These are phyloP conservation scores for Phalacrocorax pelagicus DNA, from an alignment of 2,113 vertebrate species.

Conservation along the genomic window DNA sequence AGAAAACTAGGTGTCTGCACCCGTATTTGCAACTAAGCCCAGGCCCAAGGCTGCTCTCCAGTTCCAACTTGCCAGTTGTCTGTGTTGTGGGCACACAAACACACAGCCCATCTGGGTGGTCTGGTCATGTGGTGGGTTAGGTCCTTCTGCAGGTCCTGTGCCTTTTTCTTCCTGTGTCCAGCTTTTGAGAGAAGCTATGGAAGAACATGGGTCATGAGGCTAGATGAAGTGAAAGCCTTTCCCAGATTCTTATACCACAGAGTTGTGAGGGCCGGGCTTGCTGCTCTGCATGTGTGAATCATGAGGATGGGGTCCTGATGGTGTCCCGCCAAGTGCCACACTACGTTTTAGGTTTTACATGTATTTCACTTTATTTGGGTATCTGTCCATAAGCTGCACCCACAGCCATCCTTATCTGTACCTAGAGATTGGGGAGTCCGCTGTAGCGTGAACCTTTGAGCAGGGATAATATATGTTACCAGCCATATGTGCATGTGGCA, in stretches of 20 bases:
- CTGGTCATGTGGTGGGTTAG: not conserved
- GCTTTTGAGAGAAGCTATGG: not conserved
- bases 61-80: not conserved
- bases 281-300: not conserved
- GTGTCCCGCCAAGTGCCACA: accelerated
- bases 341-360: not conserved
- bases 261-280: not conserved
- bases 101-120: not conserved
- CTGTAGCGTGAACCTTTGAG: not conserved
- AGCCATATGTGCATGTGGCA: accelerated
- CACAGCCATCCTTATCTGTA: not conserved
- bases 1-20: not conserved
- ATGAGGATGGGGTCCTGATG: not conserved
- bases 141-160: not conserved
- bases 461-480: not conserved
- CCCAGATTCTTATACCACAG: not conserved
- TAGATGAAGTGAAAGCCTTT: not conserved
- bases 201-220: not conserved
- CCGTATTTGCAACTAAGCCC: not conserved
- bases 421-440: not conserved
- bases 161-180: not conserved
- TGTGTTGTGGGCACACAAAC: not conserved
- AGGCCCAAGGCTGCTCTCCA: not conserved
- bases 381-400: not conserved
- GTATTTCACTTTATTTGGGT: not conserved